phyloP scores from a whole-genome alignment of 1,140 invertebrate genomes.

The Procambarus clarkii region DNA sequence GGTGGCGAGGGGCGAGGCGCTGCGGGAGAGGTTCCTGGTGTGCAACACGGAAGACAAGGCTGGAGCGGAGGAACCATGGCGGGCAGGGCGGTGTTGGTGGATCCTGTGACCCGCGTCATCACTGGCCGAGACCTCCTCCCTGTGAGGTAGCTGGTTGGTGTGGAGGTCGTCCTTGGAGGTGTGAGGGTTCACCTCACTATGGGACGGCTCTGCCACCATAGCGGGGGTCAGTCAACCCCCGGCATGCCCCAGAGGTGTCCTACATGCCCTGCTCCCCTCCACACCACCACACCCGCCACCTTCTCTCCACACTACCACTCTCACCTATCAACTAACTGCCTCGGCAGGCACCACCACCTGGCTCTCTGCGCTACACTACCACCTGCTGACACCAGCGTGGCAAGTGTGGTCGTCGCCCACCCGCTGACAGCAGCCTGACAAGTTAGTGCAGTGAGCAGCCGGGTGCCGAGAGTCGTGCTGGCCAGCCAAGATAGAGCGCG shows the following conservation, averaged over 20 bases:
- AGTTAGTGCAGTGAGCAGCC: neutral
- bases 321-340: neutral
- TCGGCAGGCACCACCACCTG: neutral
- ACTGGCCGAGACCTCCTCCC: neutral
- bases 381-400: too few relatives aligned
- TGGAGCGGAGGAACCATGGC: conserved; percentile 28
- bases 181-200: conserved; percentile 47
- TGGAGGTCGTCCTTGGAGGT: conserved; percentile 61
- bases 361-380: neutral
- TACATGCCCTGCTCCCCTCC: conserved; percentile 45
- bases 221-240: conserved; percentile 65
- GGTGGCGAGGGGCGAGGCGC: neutral
- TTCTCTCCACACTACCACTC: neutral
- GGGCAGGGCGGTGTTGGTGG: conserved; percentile 2
- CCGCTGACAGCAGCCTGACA: neutral
- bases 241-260: conserved; percentile 43
- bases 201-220: conserved; percentile 60
- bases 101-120: conserved; percentile 21
- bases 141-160: conserved; percentile 37
- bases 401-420: too few relatives aligned
- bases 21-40: neutral
- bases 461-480: conserved; percentile 10
- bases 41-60: conserved; percentile 33
- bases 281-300: conserved; percentile 25
- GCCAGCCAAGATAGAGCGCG: conserved; percentile 25